Evolutionary conservation across 1,140 invertebrate species (phyloP).

Genomic region (Caenorhabditis brenneri): DNA sequence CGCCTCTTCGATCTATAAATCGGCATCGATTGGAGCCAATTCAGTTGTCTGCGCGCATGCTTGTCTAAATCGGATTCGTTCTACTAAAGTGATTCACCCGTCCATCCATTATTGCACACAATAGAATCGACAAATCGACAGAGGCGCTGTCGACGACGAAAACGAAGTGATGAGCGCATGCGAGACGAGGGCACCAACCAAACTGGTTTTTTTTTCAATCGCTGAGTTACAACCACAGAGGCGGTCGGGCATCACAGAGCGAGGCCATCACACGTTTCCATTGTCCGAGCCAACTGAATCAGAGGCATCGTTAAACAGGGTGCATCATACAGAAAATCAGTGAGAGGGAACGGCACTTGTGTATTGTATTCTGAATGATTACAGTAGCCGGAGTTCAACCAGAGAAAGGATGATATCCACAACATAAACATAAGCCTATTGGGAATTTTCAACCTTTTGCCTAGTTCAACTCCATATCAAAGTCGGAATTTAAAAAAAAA

Average conservation of each 20-base stretch:
- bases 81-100: conserved; percentile 36
- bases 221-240: conserved; percentile 21
- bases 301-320: background rate
- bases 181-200: conserved; percentile 35
- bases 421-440: too few species aligned
- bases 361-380: background rate
- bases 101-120: conserved; percentile 34
- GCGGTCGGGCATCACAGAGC: conserved; percentile 4
- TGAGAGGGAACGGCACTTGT: background rate
- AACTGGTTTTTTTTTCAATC: conserved; percentile 38
- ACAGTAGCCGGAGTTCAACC: background rate
- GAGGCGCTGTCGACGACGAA: conserved; percentile 9
- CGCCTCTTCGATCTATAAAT: conserved; percentile 10
- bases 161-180: conserved; percentile 34
- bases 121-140: conserved; percentile 38
- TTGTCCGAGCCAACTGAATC: background rate
- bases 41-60: background rate
- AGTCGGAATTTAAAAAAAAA: too few species aligned
- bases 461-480: too few species aligned
- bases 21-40: conserved; percentile 29
- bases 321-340: background rate
- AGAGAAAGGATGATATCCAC: background rate
- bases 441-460: too few species aligned
- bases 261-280: conserved; percentile 14
- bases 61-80: conserved; percentile 34